These are phyloP conservation scores for Brachionus rotundiformis DNA, from an alignment of 1,140 invertebrate species.

Conservation along the genomic window DNA sequence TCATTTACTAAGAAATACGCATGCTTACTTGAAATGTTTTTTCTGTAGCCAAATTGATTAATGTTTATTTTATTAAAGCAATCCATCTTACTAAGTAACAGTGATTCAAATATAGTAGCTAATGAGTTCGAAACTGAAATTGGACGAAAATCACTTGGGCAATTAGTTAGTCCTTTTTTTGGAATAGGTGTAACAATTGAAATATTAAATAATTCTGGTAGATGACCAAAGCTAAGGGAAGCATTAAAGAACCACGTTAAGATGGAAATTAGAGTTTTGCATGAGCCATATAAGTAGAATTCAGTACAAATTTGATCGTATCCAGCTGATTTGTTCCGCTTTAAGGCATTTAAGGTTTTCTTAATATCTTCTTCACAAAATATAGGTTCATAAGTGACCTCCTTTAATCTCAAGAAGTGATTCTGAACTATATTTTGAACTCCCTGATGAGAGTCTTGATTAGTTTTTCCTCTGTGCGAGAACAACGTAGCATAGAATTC, in stretches of 20 bases:
- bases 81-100: background rate
- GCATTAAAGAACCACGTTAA: background rate
- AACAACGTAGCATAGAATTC: background rate
- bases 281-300: background rate
- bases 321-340: background rate
- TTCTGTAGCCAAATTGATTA: background rate
- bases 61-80: background rate
- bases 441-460: background rate
- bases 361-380: background rate
- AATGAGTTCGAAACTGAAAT: background rate
- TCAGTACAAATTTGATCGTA: background rate
- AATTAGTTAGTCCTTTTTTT: background rate
- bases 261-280: background rate
- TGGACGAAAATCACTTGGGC: background rate
- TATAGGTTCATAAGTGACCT: background rate
- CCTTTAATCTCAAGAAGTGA: background rate
- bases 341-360: background rate
- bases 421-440: background rate
- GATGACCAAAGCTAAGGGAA: background rate
- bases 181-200: background rate
- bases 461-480: constrained; percentile 1
- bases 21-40: background rate
- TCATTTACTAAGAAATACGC: too few relatives aligned
- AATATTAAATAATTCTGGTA: background rate
- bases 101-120: background rate